Conservation (phyloP, 2,888 invertebrate species). For the Drosophila dives region DNA sequence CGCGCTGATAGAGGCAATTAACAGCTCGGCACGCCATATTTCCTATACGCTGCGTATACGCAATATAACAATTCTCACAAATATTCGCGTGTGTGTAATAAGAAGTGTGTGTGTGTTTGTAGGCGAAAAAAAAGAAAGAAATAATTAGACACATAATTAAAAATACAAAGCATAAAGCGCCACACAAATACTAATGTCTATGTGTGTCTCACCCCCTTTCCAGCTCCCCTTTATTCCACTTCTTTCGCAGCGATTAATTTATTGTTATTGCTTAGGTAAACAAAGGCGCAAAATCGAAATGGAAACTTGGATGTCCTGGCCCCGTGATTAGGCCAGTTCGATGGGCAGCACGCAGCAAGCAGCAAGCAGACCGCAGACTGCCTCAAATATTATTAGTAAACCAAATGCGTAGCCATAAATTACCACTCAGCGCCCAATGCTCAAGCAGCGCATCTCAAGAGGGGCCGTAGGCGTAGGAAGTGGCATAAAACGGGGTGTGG, state of each 20-base stretch:
- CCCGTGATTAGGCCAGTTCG: slow-evolving; percentile 54
- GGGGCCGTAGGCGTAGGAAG: slow-evolving; percentile 9
- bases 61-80: slow-evolving; percentile 24
- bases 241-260: slow-evolving; percentile 67
- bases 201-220: slow-evolving; percentile 14
- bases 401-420: slow-evolving; percentile 80
- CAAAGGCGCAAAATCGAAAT: slow-evolving; percentile 68
- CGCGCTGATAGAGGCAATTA: slow-evolving; percentile 78
- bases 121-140: slow-evolving; percentile 20
- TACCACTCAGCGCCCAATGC: slow-evolving; percentile 68
- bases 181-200: slow-evolving; percentile 65
- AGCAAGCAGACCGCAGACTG: slow-evolving; percentile 2
- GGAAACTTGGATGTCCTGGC: slow-evolving; percentile 11
- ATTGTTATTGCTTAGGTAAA: slow-evolving; percentile 81
- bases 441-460: slow-evolving; percentile 66
- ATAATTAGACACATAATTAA: slow-evolving; percentile 78
- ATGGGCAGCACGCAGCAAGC: slow-evolving; percentile 19
- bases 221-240: neutral
- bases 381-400: slow-evolving; percentile 71
- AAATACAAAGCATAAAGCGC: slow-evolving; percentile 75
- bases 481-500: neutral
- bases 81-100: slow-evolving; percentile 18
- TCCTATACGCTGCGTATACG: slow-evolving; percentile 46
- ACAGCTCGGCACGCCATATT: slow-evolving; percentile 79
- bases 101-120: slow-evolving; percentile 11